Evolutionary conservation across 2,113 vertebrate species (phyloP).

Genomic region (Erpornis zantholeuca): DNA sequence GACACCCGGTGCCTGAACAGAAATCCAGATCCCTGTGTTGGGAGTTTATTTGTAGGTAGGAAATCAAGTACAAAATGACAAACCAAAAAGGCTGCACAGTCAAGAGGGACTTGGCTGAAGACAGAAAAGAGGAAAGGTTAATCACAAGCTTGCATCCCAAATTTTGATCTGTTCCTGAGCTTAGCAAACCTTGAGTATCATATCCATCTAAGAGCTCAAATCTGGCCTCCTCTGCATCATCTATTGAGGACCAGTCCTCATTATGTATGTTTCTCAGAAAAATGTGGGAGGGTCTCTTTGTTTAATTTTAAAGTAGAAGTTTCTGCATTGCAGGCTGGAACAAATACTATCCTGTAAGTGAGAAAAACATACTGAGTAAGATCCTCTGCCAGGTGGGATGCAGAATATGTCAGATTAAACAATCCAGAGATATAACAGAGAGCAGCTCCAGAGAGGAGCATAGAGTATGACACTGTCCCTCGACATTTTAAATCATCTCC

Average conservation of each 20-base stretch:
- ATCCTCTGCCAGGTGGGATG: background rate
- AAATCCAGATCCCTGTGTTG: background rate
- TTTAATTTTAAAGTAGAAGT: background rate
- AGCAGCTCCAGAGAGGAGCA: background rate
- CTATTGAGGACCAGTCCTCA: background rate
- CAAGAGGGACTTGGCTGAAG: background rate
- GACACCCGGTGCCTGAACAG: background rate
- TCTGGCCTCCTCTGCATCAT: background rate
- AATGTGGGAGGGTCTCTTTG: accelerated
- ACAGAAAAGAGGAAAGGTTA: background rate
- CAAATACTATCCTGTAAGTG: background rate
- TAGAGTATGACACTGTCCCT: background rate
- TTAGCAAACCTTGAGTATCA: background rate
- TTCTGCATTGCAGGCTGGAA: background rate
- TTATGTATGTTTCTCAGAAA: background rate
- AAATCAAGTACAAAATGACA: background rate
- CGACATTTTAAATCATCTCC: background rate
- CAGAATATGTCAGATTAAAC: background rate
- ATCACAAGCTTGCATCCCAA: background rate
- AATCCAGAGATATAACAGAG: background rate
- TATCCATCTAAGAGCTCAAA: background rate
- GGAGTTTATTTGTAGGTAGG: background rate
- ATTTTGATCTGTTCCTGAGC: background rate
- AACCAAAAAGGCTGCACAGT: background rate
- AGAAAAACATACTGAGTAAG: background rate